These are phyloP conservation scores for Caiman crocodilus DNA, from an alignment of 2,797 vertebrate genomes.

Conservation along the genomic window DNA sequence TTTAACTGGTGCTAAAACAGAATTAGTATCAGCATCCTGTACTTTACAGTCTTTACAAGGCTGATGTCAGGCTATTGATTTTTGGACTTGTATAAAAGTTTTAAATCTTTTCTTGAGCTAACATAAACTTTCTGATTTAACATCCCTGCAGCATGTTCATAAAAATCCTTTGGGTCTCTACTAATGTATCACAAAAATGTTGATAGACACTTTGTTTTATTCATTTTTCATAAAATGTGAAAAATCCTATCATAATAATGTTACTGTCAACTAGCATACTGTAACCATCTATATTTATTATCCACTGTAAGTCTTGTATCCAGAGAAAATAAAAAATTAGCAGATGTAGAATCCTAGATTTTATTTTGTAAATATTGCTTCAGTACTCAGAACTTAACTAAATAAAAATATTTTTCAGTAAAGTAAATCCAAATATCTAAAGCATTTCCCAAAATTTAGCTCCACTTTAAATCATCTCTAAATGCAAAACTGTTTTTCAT, in stretches of 20 bases:
- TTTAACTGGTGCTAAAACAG: neutral
- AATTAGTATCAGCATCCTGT: neutral
- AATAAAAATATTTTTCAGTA: neutral
- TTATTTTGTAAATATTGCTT: conserved; percentile 49
- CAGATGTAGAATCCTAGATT: neutral
- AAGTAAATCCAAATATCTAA: conserved; percentile 47
- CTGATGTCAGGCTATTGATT: neutral
- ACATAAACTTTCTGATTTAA: neutral
- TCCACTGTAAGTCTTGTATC: neutral
- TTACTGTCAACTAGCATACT: neutral
- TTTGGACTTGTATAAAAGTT: neutral
- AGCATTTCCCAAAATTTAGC: conserved; percentile 19
- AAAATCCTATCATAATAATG: neutral
- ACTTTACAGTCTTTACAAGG: neutral
- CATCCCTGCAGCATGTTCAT: neutral
- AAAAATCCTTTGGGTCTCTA: neutral
- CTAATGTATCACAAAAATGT: neutral
- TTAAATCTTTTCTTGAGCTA: neutral
- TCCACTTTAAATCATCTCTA: conserved; percentile 50
- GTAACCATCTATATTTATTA: neutral
- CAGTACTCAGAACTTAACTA: neutral
- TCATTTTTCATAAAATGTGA: neutral
- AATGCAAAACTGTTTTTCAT: conserved; percentile 49
- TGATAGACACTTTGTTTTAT: neutral
- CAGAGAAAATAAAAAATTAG: conserved; percentile 13